These are phyloP conservation scores for Capitulum mitella DNA, from an alignment of 2,888 invertebrate genomes.

Conservation along the genomic window DNA sequence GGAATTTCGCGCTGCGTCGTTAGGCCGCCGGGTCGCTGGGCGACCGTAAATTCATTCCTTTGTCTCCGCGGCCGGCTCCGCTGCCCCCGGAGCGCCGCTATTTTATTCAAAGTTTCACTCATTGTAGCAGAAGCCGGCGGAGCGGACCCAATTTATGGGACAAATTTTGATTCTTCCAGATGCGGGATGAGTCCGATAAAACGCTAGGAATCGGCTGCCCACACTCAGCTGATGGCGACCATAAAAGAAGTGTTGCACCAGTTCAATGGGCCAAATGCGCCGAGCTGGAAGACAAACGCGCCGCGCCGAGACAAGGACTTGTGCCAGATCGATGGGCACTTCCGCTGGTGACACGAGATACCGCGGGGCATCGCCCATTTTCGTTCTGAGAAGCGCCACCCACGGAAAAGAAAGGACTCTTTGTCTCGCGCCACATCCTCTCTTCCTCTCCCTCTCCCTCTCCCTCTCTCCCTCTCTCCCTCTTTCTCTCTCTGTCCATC, in stretches of 20 bases:
- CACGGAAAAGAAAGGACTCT: too few relatives aligned
- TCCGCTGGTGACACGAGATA: too few relatives aligned
- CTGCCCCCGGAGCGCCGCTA: background rate
- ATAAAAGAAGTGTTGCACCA: background rate
- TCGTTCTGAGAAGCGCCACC: too few relatives aligned
- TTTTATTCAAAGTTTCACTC: conserved; percentile 21
- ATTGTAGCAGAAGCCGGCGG: background rate
- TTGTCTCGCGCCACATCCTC: too few relatives aligned
- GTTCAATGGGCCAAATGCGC: background rate
- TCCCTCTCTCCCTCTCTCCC: too few relatives aligned
- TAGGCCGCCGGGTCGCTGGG: background rate
- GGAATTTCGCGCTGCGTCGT: background rate
- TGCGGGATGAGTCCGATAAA: conserved; percentile 10
- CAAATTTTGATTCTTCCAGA: conserved; percentile 21
- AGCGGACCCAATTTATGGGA: conserved; percentile 12
- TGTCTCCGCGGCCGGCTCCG: background rate
- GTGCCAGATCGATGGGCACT: too few relatives aligned
- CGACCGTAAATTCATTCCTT: conserved; percentile 14
- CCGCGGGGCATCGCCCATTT: too few relatives aligned
- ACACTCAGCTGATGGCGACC: background rate
- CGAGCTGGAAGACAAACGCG: too few relatives aligned
- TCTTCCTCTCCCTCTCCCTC: too few relatives aligned
- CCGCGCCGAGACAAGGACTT: too few relatives aligned
- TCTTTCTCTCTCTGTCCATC: too few relatives aligned
- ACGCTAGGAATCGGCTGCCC: background rate